Base-by-base conservation (phyloP, 2,888 invertebrate species). In the Hypsopygia costalis region DNA sequence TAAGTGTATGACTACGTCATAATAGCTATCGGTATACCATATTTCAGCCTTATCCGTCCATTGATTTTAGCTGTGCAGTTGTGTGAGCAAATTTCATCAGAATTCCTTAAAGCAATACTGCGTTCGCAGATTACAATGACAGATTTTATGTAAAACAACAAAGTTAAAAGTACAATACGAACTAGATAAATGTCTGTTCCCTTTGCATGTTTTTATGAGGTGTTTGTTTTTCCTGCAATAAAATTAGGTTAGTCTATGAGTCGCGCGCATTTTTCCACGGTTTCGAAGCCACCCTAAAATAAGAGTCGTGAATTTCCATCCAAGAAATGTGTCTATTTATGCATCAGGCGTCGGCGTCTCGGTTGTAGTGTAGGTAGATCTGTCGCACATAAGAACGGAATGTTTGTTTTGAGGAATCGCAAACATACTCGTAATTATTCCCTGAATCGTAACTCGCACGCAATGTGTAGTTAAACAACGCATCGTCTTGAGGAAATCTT, bases 351-450 rank as follows among this genome's bases (percentile, higher is more conserved):
- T 80, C 69, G 78, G 75, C 76, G 81, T 75, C 59, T 65, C 60
- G 62, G 62, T 68, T 64, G 72, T 65, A 58, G 57, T 62, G 64
- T 62, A 69, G 63, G 77, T 69, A 75, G 80, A 78, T 73, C 72
- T 68, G 70, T 69, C 67, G 70, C 70, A 67, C 74, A 71, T 76
- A 70, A 72, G 68, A 76, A 69, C 70, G 73, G 74, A 77, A 73
- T 81, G 77, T 81, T 81, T 81, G 80, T 76, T 79, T 80, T 73
- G 74, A 81, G 71, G 76, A 81, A 77, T 80, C 78, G 72, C 82
- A 81, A 82, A 79, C 81, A 80, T 77, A 75, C 68, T 72, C 69
- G 55, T 73, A 72, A 75, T 78, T 78, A 76, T 79, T 79, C 75
- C 52, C 55, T 66, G 79, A 81, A 80, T 62, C 62, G 58, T 61